These are phyloP conservation scores for Syrphus vitripennis DNA, from an alignment of 2,888 invertebrate genomes.

Conservation along the genomic window DNA sequence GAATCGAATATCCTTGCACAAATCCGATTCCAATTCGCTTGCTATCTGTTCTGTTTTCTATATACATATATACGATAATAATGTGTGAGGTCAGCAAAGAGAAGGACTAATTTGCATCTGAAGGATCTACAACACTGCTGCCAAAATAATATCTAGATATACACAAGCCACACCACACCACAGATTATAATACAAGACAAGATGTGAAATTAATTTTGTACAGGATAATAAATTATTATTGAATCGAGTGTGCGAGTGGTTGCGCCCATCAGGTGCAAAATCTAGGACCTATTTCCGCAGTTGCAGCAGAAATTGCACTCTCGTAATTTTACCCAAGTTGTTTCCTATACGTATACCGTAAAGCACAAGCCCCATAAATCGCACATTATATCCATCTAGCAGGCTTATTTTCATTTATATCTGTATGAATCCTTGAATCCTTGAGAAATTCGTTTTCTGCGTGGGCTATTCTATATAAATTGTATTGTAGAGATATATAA, in stretches of 20 bases:
- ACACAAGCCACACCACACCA: not conserved
- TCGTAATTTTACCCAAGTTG: slow-evolving; percentile 58
- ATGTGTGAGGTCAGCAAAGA: slow-evolving; percentile 40
- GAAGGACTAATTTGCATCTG: slow-evolving; percentile 53
- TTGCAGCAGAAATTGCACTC: slow-evolving; percentile 24
- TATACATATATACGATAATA: not conserved
- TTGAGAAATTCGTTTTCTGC: slow-evolving; percentile 66
- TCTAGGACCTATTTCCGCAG: slow-evolving; percentile 63
- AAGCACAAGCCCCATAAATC: slow-evolving; percentile 34
- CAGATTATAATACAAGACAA: slow-evolving; percentile 12
- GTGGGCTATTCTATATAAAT: slow-evolving; percentile 53
- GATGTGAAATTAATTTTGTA: slow-evolving; percentile 66
- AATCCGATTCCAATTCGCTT: slow-evolving; percentile 13
- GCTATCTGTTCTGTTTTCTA: too few relatives aligned
- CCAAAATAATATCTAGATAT: not conserved
- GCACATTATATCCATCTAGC: too few relatives aligned
- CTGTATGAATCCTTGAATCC: too few relatives aligned
- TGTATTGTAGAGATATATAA: not conserved
- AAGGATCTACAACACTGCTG: not conserved
- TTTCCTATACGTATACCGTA: slow-evolving; percentile 22
- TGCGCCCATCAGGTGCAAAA: slow-evolving; percentile 65
- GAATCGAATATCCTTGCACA: slow-evolving; percentile 35
- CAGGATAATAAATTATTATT: slow-evolving; percentile 67
- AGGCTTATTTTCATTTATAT: not conserved
- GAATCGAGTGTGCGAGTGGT: slow-evolving; percentile 58